Conservation (phyloP, 2,888 invertebrate genomes). For the Eristalis tenax region DNA sequence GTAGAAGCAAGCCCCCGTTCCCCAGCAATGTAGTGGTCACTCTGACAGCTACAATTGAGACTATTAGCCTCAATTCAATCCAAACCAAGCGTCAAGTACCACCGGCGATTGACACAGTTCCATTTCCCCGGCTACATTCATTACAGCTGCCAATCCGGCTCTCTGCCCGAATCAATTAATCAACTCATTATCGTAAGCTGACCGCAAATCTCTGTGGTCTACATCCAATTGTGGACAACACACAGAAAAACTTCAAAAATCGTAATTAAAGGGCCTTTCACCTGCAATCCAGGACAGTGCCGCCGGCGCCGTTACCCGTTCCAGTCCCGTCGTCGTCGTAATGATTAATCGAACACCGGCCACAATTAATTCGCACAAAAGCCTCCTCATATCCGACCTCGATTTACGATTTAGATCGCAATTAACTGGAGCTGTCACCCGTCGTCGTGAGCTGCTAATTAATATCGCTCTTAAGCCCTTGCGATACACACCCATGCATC, state of each 20-base stretch:
- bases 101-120: neutral
- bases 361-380: neutral
- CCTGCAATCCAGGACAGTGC: neutral
- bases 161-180: neutral
- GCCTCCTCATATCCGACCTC: neutral
- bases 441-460: conserved; percentile 3
- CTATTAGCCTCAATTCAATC: no score
- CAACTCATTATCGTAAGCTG: neutral
- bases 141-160: neutral
- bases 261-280: neutral
- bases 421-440: neutral
- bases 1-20: no score
- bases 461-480: neutral
- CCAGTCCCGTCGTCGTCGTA: neutral
- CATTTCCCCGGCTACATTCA: neutral
- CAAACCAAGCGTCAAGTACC: no score
- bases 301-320: neutral
- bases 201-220: neutral
- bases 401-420: neutral
- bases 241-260: neutral
- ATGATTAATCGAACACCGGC: conserved; percentile 7
- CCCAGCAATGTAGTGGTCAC: no score
- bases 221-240: neutral
- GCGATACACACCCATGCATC: neutral
- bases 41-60: no score